Evolutionary conservation across 2,113 vertebrate species (phyloP), one percentile per base, ranked within the genome.

Genomic region (Zosterops japonicus): DNA sequence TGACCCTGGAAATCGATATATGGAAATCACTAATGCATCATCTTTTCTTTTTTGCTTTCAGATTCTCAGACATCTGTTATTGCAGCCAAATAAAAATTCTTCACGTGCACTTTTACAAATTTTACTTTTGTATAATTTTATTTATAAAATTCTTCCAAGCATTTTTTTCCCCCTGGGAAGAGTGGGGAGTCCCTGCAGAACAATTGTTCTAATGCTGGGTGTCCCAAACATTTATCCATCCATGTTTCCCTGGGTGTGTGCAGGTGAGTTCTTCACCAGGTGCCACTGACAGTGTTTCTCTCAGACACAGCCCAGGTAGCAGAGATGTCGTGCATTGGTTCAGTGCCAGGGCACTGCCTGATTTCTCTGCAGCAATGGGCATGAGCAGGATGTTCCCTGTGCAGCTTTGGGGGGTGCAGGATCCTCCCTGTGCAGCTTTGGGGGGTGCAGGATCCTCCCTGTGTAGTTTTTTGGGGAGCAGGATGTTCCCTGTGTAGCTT

Each of bases 291-390:
- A 21, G 11, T 2, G 3, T 23, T 89, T 55, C 59, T 33, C 39
- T 10, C 2, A 3, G 14, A 5, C 28, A n/a, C 0, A 28, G 14
- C 49, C 21, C 44, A 24, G 46, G 21, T 0, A 13, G n/a, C 46
- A 35, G 9, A 5, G 13, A 2, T 2, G 4, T 0, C 28, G 42
- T 28, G 47, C 69, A 15, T 5, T 14, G 24, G 2, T 2, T 28
- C 56, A 7, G 3, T 19, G 52, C 53, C 70, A 17, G 18, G n/a
- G 53, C 4, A 7, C 6, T 3, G 55, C 14, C 17, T 25, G 57
- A 3, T 52, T 52, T 27, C 33, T 5, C 72, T 49, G 36, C 42
- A 57, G 64, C 27, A 53, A 11, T 13, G 4, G 44, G 44, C 8
- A 39, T 16, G 42, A 36, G 35, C 14, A 42, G 42, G 42, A 42